A percentile compares a stretch with the other conserved stretches of the same genome.
phyloP scores from a whole-genome alignment of 30 jellyfish, hydroid and myxozoan species.

The Chrysaora quinquecirrha region DNA sequence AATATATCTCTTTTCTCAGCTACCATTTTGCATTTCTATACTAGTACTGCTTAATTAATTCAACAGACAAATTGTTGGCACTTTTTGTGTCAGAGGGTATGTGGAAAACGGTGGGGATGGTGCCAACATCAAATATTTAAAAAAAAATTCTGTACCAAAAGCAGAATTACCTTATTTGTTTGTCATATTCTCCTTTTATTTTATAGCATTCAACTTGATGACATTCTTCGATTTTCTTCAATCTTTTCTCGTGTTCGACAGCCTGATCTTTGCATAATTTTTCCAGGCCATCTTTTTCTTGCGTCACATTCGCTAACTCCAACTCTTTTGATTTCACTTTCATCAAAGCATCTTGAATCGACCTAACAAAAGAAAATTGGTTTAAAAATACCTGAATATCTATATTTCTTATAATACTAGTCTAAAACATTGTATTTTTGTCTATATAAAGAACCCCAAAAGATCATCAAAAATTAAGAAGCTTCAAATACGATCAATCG shows the following conservation, averaged over 20 bases:
- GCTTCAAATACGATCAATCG: too few relatives aligned
- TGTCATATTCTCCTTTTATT: conserved; percentile 21
- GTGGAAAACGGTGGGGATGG: too few relatives aligned
- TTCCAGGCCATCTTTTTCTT: conserved; percentile 29
- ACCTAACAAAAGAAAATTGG: conserved; percentile 1
- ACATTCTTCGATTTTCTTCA: conserved; percentile 30
- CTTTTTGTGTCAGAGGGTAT: too few relatives aligned
- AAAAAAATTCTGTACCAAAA: too few relatives aligned
- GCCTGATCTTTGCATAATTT: conserved; percentile 26
- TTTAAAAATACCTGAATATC: too few relatives aligned
- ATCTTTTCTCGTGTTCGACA: neutral
- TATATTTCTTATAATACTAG: too few relatives aligned
- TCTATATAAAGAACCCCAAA: too few relatives aligned
- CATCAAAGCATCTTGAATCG: conserved; percentile 27
- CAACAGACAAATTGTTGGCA: too few relatives aligned
- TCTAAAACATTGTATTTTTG: too few relatives aligned
- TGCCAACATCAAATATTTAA: too few relatives aligned
- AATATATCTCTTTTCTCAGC: neutral
- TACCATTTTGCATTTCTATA: neutral
- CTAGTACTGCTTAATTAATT: too few relatives aligned
- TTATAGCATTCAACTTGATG: conserved; percentile 45
- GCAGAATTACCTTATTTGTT: conserved; percentile 30
- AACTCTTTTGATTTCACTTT: conserved; percentile 9
- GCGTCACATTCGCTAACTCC: conserved; percentile 4
- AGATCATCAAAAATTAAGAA: too few relatives aligned